Conservation (phyloP, 2,797 vertebrate genomes). For the Poeciliopsis turneri region DNA sequence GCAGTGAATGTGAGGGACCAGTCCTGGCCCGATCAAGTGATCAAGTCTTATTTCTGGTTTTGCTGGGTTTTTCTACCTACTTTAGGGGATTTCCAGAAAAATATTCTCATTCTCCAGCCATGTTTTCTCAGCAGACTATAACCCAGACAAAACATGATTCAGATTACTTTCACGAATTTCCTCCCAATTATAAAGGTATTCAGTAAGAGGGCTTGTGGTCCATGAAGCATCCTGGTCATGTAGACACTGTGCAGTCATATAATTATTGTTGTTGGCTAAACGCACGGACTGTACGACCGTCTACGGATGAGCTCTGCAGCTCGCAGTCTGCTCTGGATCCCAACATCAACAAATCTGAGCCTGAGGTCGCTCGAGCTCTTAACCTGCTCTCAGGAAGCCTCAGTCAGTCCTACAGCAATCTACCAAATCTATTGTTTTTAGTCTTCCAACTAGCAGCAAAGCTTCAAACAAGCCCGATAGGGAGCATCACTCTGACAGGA, state of each 20-base stretch:
- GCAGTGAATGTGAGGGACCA: not conserved
- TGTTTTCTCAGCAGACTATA: conserved; percentile 18
- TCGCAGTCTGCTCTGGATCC: not conserved
- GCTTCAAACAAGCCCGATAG: conserved; percentile 40
- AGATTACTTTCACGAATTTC: not conserved
- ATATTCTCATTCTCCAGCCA: conserved; percentile 2
- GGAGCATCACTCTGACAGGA: conserved; percentile 30
- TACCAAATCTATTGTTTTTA: conserved; percentile 45
- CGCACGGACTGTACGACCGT: not conserved
- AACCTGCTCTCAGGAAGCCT: conserved; percentile 53
- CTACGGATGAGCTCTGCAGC: not conserved
- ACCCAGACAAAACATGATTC: conserved; percentile 21
- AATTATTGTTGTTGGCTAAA: not conserved
- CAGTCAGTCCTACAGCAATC: conserved; percentile 9
- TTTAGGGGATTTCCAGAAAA: not conserved
- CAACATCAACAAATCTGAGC: conserved; percentile 15
- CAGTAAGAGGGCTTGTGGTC: not conserved
- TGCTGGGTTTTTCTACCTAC: not conserved
- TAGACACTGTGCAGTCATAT: not conserved
- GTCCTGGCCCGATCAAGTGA: not conserved
- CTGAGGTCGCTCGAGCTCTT: conserved; percentile 28
- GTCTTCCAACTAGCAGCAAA: conserved; percentile 21
- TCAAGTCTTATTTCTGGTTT: not conserved
- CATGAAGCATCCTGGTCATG: not conserved
- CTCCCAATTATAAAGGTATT: not conserved